Evolutionary conservation across 2,797 vertebrate species (phyloP).

Genomic region (Sternarchorhynchus goeldii): DNA sequence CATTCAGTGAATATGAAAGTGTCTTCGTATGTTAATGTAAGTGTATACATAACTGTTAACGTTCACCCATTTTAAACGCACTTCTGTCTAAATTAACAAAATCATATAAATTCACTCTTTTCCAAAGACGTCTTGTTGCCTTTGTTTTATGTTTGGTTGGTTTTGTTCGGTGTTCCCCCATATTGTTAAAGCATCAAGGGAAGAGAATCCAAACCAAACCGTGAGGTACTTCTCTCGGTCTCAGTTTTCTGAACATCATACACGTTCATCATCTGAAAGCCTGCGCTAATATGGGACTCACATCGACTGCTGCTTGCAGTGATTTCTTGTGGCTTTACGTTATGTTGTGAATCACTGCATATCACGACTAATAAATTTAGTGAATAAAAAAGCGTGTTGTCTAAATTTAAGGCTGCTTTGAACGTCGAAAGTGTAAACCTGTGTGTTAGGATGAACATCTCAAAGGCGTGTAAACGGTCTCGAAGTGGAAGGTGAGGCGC

Average conservation of each 20-base stretch:
- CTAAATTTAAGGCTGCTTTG: no score
- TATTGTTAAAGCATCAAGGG: conserved; percentile 1
- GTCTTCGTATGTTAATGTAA: conserved; percentile 59
- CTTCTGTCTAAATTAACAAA: conserved; percentile 65
- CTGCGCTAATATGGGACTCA: no score
- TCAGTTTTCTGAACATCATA: no score
- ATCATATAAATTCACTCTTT: conserved; percentile 61
- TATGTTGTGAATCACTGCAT: not conserved
- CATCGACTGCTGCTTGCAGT: not conserved
- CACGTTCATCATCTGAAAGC: no score
- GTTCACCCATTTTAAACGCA: conserved; percentile 60
- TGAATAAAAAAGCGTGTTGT: no score
- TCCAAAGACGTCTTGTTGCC: conserved; percentile 47
- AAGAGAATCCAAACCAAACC: no score
- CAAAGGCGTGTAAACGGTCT: not conserved
- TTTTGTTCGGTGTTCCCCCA: conserved; percentile 8
- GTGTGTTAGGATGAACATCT: no score
- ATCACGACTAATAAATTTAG: not conserved
- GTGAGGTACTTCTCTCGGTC: no score
- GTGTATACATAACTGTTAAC: conserved; percentile 58
- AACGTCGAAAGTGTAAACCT: no score
- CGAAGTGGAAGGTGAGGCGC: no score
- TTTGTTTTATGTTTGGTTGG: conserved; percentile 38
- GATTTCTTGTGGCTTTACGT: not conserved
- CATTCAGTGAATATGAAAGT: conserved; percentile 54